Base-by-base conservation (phyloP, 2,888 invertebrate species). In the Adela reaumurella region DNA sequence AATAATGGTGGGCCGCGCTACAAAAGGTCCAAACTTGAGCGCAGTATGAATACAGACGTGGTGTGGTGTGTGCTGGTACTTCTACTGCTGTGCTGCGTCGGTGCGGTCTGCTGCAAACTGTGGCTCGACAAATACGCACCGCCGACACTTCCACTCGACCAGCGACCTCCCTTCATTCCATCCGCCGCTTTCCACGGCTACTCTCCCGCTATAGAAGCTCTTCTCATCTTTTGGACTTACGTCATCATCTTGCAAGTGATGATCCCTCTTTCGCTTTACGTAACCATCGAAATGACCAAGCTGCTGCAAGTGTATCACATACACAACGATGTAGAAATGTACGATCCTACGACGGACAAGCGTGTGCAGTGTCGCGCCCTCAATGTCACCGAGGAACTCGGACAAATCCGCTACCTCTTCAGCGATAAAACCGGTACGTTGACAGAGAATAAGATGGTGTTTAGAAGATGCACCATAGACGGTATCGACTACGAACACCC, bases 381-480 rank as follows among this genome's bases (percentile, higher is more conserved):
- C 63, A 97, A 98, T 68, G 97, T 98, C 54, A 95, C 97, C 0
- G 97, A 98, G 70, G 97, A 98, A 72, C 82, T 98, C 58, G 98
- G 98, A 1, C 97, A 98, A 78, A 85, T 88, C 56, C 67, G 66
- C 54, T 97, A 97, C 63, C 84, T 98, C 55, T 97, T 98, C 74
- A 94, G 94, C 10, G 98, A 98, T 68, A 98, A 98, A 76, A 98
- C 98, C 1, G 98, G 98, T 5, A 98, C 98, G 2, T 76, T 98
- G 50, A 98, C 98, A 1, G 97, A 97, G 72, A 98, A 98, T 69
- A 90, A 94, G 70, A 98, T 98, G 97, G 85, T 96, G 62, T 98
- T 98, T 71, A 85, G 94, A 50, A 83, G 92, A 46, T 97, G 97
- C 64, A 87, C 92, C 2, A 88, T 97, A 19, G 89, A 87, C 19